Percentiles rank a stretch among this genome's conserved stretches.
Conservation (phyloP, 2,113 vertebrate genomes). For the Ondatra zibethicus region DNA sequence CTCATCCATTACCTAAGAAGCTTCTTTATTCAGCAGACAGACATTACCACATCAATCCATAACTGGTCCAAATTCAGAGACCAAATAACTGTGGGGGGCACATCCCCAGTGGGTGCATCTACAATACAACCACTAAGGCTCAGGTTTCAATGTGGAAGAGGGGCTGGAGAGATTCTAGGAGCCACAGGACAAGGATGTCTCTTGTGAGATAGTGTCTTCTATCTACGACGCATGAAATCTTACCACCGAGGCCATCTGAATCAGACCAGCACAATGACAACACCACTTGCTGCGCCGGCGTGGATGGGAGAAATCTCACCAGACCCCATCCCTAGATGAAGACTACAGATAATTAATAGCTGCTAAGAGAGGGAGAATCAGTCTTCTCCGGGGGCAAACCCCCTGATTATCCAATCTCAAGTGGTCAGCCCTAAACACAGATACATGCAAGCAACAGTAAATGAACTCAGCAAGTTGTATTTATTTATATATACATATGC, state of each 20-base stretch:
- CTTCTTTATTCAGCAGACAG: not conserved
- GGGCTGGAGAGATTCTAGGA: not conserved
- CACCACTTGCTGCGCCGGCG: not conserved
- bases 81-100: not conserved
- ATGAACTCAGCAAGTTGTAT: not conserved
- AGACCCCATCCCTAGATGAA: not conserved
- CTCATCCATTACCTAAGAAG: not conserved
- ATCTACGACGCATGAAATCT: not conserved
- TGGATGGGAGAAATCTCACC: not conserved
- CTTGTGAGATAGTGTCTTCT: not conserved
- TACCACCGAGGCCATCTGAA: not conserved
- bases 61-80: not conserved
- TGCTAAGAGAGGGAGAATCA: not conserved
- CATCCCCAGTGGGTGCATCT: not conserved
- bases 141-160: not conserved
- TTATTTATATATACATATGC: not conserved
- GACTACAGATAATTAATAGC: not conserved
- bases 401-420: not conserved
- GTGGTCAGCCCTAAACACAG: not conserved
- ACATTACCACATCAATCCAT: not conserved
- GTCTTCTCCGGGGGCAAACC: not conserved
- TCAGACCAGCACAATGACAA: not conserved
- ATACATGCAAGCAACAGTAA: not conserved
- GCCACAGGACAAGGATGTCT: not conserved
- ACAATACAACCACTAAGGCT: not conserved